These are phyloP conservation scores for Chiridota heheva DNA, from an alignment of 35 echinoderm and acorn worm species.

Conservation along the genomic window DNA sequence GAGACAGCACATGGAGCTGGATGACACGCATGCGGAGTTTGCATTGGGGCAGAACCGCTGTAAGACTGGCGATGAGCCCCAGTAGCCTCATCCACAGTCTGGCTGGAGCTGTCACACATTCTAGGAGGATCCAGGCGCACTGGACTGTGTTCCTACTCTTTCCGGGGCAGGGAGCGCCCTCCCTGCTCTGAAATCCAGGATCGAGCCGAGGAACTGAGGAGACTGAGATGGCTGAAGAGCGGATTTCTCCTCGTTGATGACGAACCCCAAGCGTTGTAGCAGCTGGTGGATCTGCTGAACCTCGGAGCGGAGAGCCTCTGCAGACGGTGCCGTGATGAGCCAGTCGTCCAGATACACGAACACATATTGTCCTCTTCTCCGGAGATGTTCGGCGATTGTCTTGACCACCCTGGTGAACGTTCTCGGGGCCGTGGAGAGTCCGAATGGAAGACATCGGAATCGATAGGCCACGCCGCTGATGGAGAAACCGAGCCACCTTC, in stretches of 20 bases:
- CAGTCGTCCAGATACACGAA: no score
- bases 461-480: not conserved
- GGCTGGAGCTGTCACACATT: not conserved
- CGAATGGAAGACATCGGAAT: constrained; percentile 5
- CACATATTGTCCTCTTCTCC: not conserved
- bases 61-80: constrained; percentile 42
- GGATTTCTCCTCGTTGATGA: not conserved
- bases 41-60: constrained; percentile 33
- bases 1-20: constrained; percentile 35
- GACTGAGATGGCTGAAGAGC: no score
- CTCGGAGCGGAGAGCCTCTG: not conserved
- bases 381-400: not conserved
- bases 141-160: not conserved
- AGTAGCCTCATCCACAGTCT: not conserved
- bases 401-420: constrained; percentile 6
- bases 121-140: not conserved
- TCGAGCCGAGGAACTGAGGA: not conserved
- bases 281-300: not conserved
- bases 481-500: not conserved
- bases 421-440: constrained; percentile 8
- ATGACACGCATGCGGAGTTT: constrained; percentile 39
- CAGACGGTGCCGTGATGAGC: no score
- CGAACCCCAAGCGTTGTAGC: not conserved
- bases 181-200: not conserved
- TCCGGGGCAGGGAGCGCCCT: not conserved